Conservation (phyloP, 2,797 vertebrate genomes). For the Bovichtus variegatus region DNA sequence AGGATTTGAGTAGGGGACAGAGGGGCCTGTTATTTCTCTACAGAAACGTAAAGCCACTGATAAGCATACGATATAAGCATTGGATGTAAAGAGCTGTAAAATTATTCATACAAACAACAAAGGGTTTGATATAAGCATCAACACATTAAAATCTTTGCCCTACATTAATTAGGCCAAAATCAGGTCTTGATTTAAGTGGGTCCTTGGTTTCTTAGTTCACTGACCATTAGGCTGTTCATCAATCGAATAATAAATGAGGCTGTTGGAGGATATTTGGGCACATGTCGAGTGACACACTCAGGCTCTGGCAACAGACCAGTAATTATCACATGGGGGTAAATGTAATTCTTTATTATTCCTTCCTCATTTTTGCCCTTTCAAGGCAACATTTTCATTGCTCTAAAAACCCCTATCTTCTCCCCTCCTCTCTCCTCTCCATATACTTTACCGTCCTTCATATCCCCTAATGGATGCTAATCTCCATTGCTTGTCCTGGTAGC, state of each 20-base stretch:
- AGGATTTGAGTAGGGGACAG: neutral
- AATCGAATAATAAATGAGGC: slow-evolving; percentile 82
- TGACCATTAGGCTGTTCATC: slow-evolving; percentile 83
- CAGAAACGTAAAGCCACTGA: neutral
- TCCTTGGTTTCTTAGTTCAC: slow-evolving; percentile 80
- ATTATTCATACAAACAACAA: slow-evolving; percentile 19
- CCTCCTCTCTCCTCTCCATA: slow-evolving; percentile 21
- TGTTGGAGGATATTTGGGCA: slow-evolving; percentile 71
- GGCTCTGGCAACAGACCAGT: slow-evolving; percentile 35
- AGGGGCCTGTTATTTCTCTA: slow-evolving; percentile 1
- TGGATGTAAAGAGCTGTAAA: neutral
- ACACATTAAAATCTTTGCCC: slow-evolving; percentile 20
- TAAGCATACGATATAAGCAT: neutral
- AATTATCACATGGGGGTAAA: slow-evolving; percentile 43
- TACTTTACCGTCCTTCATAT: slow-evolving; percentile 41
- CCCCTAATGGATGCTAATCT: slow-evolving; percentile 66
- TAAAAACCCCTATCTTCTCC: neutral
- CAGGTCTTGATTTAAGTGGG: slow-evolving; percentile 47
- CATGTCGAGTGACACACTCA: slow-evolving; percentile 54
- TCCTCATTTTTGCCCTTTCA: slow-evolving; percentile 42
- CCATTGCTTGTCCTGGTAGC: slow-evolving; percentile 61
- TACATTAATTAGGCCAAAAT: slow-evolving; percentile 75
- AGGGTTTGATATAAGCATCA: slow-evolving; percentile 9
- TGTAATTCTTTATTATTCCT: slow-evolving; percentile 11
- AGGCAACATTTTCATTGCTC: slow-evolving; percentile 17